Conservation (phyloP, 2,113 vertebrate genomes). For the Macquaria ambigua region DNA sequence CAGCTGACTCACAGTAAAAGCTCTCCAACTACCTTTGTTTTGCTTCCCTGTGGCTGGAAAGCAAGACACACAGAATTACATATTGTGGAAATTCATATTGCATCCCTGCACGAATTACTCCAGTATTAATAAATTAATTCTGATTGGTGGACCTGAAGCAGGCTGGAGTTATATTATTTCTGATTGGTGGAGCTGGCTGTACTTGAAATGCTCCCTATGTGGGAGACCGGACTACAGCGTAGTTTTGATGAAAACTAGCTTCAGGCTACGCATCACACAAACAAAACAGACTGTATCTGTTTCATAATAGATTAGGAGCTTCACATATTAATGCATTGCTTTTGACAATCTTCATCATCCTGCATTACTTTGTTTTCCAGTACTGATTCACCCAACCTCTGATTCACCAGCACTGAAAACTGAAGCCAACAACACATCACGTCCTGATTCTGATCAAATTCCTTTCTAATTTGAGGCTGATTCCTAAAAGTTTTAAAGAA, state of each 20-base stretch:
- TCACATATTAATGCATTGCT: not conserved
- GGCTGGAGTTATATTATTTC: not conserved
- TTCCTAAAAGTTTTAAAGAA: not conserved
- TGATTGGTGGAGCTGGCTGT: not conserved
- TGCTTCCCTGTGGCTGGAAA: not conserved
- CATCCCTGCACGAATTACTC: not conserved
- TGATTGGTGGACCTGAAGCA: not conserved
- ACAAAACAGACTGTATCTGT: not conserved
- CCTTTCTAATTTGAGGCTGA: not conserved
- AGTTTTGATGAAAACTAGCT: not conserved
- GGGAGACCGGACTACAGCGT: not conserved
- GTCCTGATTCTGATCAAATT: not conserved
- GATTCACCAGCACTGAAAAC: not conserved
- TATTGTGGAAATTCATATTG: not conserved
- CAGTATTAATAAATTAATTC: not conserved
- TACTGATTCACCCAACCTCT: not conserved
- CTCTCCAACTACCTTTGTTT: not conserved
- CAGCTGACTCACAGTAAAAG: slow-evolving; percentile 14
- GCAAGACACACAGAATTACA: not conserved
- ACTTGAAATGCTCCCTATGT: not conserved
- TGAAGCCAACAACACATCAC: not conserved
- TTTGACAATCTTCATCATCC: not conserved
- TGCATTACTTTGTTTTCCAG: not conserved
- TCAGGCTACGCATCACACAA: not conserved
- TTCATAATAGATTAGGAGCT: not conserved